These are phyloP conservation scores for Ennomos quercinarius DNA, from an alignment of 2,888 invertebrate species.

Conservation along the genomic window DNA sequence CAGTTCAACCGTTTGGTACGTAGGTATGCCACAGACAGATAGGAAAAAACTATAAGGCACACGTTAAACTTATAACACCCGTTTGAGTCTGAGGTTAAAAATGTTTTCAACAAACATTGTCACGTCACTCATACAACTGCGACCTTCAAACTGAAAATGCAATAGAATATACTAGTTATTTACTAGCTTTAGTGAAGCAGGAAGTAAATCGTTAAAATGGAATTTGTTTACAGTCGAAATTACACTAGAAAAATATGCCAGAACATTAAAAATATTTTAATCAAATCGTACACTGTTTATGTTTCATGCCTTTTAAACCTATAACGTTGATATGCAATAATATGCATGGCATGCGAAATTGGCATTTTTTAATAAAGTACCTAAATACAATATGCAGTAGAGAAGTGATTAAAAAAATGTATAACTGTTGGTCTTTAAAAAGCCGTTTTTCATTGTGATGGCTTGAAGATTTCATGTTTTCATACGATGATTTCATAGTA, in stretches of 20 bases:
- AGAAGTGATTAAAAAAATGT: too few relatives aligned
- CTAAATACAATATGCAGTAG: too few relatives aligned
- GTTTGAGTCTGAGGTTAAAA: neutral
- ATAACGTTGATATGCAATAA: conserved; percentile 2
- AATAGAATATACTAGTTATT: conserved; percentile 8
- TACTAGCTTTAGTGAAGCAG: conserved; percentile 3
- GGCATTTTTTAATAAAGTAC: neutral
- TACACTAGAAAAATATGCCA: neutral
- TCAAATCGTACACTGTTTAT: conserved; percentile 13
- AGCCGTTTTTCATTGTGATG: too few relatives aligned
- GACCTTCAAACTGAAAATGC: conserved; percentile 11
- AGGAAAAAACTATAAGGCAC: too few relatives aligned
- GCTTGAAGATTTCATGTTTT: too few relatives aligned
- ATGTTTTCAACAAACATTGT: neutral
- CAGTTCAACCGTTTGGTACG: too few relatives aligned
- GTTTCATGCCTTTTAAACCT: conserved; percentile 17
- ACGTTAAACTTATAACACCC: too few relatives aligned
- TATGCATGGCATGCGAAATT: neutral
- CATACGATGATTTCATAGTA: too few relatives aligned
- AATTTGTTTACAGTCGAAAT: conserved; percentile 15
- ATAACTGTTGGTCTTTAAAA: too few relatives aligned
- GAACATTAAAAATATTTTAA: conserved; percentile 16
- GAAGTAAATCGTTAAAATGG: conserved; percentile 17
- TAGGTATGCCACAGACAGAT: too few relatives aligned
- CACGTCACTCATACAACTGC: neutral